These are phyloP conservation scores for Pararge aegeria DNA, from an alignment of 1,140 invertebrate genomes.

Conservation along the genomic window DNA sequence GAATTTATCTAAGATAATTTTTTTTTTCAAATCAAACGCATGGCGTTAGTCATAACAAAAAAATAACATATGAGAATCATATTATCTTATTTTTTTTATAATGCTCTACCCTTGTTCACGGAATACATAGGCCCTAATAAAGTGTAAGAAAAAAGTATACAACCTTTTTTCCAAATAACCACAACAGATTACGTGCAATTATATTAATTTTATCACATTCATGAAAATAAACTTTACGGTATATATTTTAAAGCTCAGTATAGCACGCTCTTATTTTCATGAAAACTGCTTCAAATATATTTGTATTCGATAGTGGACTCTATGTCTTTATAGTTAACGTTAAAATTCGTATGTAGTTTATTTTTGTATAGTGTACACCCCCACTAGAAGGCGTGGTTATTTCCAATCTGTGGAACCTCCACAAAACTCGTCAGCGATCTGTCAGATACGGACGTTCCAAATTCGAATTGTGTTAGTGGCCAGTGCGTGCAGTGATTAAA, in stretches of 20 bases:
- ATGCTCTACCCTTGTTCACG: too few relatives aligned
- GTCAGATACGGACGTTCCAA: constrained; percentile 49
- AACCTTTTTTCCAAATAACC: constrained; percentile 20
- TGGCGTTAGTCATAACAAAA: too few relatives aligned
- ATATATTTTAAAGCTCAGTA: background rate
- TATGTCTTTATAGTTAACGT: background rate
- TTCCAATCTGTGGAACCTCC: constrained; percentile 30
- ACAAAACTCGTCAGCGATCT: constrained; percentile 38
- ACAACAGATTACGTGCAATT: constrained; percentile 33
- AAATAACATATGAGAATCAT: too few relatives aligned
- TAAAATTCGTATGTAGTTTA: background rate
- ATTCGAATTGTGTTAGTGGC: constrained; percentile 43
- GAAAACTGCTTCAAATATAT: background rate
- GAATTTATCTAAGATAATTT: too few relatives aligned
- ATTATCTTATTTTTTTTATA: too few relatives aligned
- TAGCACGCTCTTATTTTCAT: constrained; percentile 6
- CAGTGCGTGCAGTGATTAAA: constrained; percentile 36
- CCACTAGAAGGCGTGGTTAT: constrained; percentile 40
- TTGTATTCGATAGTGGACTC: constrained; percentile 2
- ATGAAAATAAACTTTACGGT: constrained; percentile 9
- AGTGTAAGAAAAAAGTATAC: background rate
- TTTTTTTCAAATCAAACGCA: too few relatives aligned
- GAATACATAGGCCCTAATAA: background rate
- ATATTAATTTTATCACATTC: constrained; percentile 14
- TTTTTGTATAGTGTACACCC: constrained; percentile 23